phyloP scores from a whole-genome alignment of 2,113 vertebrate genomes.

The Aleadryas rufinucha region DNA sequence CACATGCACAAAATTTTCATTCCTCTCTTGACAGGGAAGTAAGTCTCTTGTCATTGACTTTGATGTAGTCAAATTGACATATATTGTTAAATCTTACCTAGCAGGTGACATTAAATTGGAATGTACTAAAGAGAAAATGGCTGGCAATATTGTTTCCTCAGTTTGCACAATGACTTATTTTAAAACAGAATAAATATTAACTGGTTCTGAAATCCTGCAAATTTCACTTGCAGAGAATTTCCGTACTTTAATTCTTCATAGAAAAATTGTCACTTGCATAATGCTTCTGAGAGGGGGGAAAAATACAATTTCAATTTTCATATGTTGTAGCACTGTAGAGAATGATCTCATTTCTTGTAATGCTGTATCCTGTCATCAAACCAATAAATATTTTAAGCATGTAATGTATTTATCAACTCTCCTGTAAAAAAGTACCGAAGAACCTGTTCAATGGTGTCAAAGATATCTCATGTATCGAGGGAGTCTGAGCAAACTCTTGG shows the following conservation, averaged over 20 bases:
- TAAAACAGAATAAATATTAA: conserved; percentile 30
- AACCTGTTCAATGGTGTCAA: background rate
- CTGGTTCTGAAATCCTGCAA: conserved; percentile 10
- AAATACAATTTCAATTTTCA: conserved; percentile 24
- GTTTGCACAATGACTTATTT: background rate
- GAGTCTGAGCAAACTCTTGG: background rate
- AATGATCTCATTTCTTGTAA: conserved; percentile 24
- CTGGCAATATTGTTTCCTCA: background rate
- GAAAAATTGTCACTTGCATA: background rate
- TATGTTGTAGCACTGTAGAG: background rate
- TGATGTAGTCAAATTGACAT: background rate
- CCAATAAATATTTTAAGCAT: conserved; percentile 62
- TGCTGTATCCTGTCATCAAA: conserved; percentile 1
- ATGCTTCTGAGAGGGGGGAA: background rate
- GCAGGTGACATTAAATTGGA: conserved; percentile 6
- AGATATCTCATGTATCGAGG: background rate
- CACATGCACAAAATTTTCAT: background rate
- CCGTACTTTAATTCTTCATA: conserved; percentile 49
- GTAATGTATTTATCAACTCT: conserved; percentile 56
- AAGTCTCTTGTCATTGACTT: background rate
- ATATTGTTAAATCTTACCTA: conserved; percentile 50
- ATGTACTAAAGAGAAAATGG: conserved; percentile 10
- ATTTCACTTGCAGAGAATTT: background rate
- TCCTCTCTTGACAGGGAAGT: background rate
- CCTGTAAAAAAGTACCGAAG: background rate